Base-by-base conservation (phyloP, 2,888 invertebrate species). In the Eupithecia subfuscata region DNA sequence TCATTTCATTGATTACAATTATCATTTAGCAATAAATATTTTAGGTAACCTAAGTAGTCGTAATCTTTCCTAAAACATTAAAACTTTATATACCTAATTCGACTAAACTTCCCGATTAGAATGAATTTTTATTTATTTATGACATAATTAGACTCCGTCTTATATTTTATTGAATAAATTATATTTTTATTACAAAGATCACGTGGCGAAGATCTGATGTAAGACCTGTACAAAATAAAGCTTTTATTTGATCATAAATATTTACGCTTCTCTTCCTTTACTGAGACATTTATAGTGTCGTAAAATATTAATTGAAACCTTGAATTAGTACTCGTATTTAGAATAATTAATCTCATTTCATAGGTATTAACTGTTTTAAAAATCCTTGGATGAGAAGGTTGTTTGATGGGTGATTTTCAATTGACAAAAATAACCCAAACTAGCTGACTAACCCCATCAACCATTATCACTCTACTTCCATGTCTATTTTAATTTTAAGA, bases 151-250 rank as follows among this genome's bases (percentile, higher is more conserved):
- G 0, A n/a, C n/a, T 34, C 37, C 14, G 18, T 65, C 22, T 40
- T 6, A 40, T n/a, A 37, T 37, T 30, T 37, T 40, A 40, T 22
- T 37, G 65, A 67, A 18, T 37, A 67, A 40, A 67, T 67, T n/a
- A 37, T 64, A 18, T 37, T 67, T n/a, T 40, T 67, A 67, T 67
- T 40, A 37, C 18, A n/a, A n/a, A 67, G 40, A 67, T 40, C 40
- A 67, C 65, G 40, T 67, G n/a, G 34, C n/a, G 4, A n/a, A 37
- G 12, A 22, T 40, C 40, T 67, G 65, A n/a, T n/a, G 4, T 34
- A 0, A 40, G 40, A 40, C 65, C 40, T 67, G 65, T 67, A n/a
- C 14, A 40, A 37, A 18, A 37, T 64, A 1, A 52, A 22, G 22
- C 22, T 22, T 22, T 60, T 60, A 60, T 56, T 56, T 12, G 60